Evolutionary conservation across 2,113 vertebrate species (phyloP).

Genomic region (Oxyruncus cristatus): DNA sequence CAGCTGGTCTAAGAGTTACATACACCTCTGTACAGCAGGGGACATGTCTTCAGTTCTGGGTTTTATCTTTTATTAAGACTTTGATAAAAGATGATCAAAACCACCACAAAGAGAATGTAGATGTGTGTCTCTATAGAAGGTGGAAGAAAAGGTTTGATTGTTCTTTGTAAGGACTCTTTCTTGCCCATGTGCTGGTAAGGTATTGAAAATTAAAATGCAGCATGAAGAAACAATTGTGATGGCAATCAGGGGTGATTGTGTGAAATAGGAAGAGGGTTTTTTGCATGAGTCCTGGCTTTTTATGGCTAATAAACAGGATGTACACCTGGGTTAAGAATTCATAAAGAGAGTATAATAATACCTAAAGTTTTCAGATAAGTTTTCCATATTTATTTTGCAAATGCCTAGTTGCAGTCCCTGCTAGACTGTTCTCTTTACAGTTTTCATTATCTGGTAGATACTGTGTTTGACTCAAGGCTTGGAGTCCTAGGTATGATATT

Average conservation of each 20-base stretch:
- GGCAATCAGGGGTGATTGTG: neutral
- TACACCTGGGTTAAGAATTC: neutral
- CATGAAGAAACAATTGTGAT: neutral
- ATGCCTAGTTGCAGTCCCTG: neutral
- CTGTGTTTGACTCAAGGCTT: neutral
- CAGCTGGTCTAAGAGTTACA: neutral
- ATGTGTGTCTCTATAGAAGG: neutral
- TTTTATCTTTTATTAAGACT: neutral
- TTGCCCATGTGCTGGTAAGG: no score
- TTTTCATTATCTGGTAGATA: neutral
- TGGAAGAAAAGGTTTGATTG: neutral
- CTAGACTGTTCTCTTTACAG: neutral
- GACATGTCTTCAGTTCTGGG: neutral
- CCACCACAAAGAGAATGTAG: neutral
- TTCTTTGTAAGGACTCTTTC: neutral
- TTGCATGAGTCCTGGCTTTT: neutral
- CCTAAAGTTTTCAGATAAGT: neutral
- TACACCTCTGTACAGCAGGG: neutral
- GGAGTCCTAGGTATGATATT: neutral
- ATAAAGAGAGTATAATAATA: neutral
- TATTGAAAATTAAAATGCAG: neutral
- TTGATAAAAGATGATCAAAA: neutral
- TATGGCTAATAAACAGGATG: neutral
- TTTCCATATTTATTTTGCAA: neutral
- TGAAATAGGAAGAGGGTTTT: neutral